Percentiles rank a stretch among this genome's conserved stretches.
These are phyloP conservation scores for Oryzias dopingdopingensis DNA, from an alignment of 2,797 vertebrate species.

Conservation along the genomic window DNA sequence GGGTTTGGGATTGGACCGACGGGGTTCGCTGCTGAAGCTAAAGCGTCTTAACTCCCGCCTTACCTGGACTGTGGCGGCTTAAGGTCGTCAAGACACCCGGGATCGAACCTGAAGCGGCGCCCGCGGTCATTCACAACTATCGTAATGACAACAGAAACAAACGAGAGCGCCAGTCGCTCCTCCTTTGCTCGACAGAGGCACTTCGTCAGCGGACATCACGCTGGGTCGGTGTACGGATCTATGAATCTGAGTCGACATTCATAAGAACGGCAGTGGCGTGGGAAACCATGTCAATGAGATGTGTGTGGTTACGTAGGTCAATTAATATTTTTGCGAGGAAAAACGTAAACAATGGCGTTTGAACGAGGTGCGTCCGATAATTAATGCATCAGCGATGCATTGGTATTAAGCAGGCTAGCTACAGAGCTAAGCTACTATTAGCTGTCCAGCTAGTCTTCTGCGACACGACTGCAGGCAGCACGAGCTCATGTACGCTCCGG, in stretches of 20 bases:
- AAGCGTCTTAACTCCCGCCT: slow-evolving; percentile 4
- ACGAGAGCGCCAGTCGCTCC: slow-evolving; percentile 33
- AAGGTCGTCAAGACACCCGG: slow-evolving; percentile 10
- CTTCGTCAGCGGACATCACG: slow-evolving; percentile 28
- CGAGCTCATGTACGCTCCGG: slow-evolving; percentile 11
- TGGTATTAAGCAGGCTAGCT: slow-evolving; percentile 43
- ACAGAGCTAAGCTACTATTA: slow-evolving; percentile 59
- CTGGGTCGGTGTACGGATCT: neutral
- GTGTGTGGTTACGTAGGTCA: accelerated
- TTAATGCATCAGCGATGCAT: slow-evolving; percentile 32
- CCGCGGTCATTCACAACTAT: slow-evolving; percentile 1
- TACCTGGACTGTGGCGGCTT: slow-evolving; percentile 8
- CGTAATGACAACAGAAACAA: slow-evolving; percentile 36
- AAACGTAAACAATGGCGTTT: neutral
- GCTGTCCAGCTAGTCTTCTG: slow-evolving; percentile 70
- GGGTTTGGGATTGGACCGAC: slow-evolving; percentile 52
- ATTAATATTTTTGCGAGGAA: neutral
- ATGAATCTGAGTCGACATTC: neutral
- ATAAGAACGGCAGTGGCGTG: neutral
- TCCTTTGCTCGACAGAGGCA: slow-evolving; percentile 34
- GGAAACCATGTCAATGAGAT: neutral
- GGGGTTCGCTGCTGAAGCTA: slow-evolving; percentile 6
- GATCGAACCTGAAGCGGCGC: slow-evolving; percentile 13
- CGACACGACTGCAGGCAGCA: slow-evolving; percentile 65
- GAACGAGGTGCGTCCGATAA: slow-evolving; percentile 51